Conservation (phyloP, 2,888 invertebrate genomes). For the Polydesmus complanatus region DNA sequence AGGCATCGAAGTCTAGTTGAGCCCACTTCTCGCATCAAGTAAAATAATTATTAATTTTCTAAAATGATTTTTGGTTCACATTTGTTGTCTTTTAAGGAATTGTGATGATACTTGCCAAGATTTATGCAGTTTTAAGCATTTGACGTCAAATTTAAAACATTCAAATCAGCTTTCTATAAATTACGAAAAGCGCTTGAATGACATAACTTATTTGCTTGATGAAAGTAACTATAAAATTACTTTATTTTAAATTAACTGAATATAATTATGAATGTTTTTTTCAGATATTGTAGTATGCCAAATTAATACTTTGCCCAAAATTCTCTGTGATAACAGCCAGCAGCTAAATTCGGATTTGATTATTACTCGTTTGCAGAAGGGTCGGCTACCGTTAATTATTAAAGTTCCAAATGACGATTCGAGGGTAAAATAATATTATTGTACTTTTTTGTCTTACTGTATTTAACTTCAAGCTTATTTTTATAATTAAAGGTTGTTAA, state of each 20-base stretch:
- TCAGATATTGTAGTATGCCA: background rate
- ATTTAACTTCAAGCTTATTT: no score
- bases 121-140: no score
- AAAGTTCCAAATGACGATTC: background rate
- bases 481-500: no score
- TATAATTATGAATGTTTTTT: background rate
- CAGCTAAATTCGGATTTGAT: background rate
- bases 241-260: no score
- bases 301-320: background rate
- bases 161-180: no score
- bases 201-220: background rate
- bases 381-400: background rate
- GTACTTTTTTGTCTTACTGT: no score
- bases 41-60: background rate
- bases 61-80: background rate
- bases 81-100: no score
- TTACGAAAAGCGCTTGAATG: background rate
- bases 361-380: background rate
- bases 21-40: background rate
- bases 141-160: no score
- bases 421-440: background rate
- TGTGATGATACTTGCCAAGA: no score
- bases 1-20: background rate
- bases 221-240: background rate
- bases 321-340: background rate